Evolutionary conservation across 2,113 vertebrate genomes (phyloP).

Genomic region (Gnathonemus longibarbis): DNA sequence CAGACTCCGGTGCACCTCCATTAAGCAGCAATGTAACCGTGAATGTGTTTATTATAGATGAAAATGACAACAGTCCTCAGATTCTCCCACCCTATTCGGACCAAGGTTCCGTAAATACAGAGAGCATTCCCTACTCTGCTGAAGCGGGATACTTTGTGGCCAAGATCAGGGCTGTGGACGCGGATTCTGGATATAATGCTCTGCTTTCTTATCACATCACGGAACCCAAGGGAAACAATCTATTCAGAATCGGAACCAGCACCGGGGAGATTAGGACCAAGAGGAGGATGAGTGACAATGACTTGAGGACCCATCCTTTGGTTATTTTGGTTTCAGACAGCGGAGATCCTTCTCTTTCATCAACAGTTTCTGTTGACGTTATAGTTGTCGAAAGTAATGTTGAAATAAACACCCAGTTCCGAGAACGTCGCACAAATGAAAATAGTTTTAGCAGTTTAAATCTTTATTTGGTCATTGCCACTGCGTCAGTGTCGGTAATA

Average conservation of each 20-base stretch:
- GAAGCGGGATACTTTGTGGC: constrained; percentile 63
- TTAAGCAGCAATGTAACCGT: constrained; percentile 53
- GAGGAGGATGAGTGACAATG: constrained; percentile 47
- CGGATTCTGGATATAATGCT: constrained; percentile 62
- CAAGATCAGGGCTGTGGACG: constrained; percentile 68
- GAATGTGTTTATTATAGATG: constrained; percentile 50
- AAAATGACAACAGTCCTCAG: constrained; percentile 48
- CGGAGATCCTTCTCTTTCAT: constrained; percentile 47
- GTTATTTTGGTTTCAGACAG: constrained; percentile 45
- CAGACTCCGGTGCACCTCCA: constrained; percentile 51
- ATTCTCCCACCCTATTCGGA: constrained; percentile 44
- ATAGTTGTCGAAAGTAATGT: constrained; percentile 39
- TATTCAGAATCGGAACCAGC: constrained; percentile 62
- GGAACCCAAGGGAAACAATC: constrained; percentile 54
- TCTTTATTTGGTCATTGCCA: constrained; percentile 44
- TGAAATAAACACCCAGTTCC: constrained; percentile 39
- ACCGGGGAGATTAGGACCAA: constrained; percentile 62
- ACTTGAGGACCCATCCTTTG: constrained; percentile 44
- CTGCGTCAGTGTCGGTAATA: constrained; percentile 39
- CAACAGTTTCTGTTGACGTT: constrained; percentile 45
- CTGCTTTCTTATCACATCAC: constrained; percentile 61
- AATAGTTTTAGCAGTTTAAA: constrained; percentile 43
- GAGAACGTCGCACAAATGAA: constrained; percentile 38
- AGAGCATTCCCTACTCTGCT: constrained; percentile 56
- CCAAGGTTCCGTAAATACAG: constrained; percentile 41